These are phyloP conservation scores for Sesamia nonagrioides DNA, from an alignment of 1,140 invertebrate genomes.

Conservation along the genomic window DNA sequence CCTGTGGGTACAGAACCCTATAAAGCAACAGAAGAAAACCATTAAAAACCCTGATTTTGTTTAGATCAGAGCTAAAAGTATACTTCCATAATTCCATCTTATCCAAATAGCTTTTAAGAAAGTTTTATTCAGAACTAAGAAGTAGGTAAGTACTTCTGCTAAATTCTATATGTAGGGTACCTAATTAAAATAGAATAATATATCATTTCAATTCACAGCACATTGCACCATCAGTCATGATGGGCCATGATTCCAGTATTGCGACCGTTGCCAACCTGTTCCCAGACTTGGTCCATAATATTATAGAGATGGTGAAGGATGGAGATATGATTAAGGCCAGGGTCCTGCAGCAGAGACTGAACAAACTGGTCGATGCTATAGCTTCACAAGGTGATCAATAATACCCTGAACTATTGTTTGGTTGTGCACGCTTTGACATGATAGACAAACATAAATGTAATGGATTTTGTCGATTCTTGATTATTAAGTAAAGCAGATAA, in stretches of 20 bases:
- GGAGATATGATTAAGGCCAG: constrained; percentile 57
- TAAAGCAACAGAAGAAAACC: too few species aligned
- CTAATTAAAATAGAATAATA: not conserved
- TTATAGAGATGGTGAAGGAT: constrained; percentile 54
- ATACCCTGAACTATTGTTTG: not conserved
- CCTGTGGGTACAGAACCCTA: too few species aligned
- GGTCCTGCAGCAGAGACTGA: constrained; percentile 63
- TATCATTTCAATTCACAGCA: constrained; percentile 78
- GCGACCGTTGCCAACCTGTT: constrained; percentile 89
- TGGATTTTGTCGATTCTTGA: too few species aligned
- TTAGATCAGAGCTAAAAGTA: too few species aligned
- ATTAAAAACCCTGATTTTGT: too few species aligned
- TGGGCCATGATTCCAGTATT: constrained; percentile 90
- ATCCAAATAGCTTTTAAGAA: too few species aligned
- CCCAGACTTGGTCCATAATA: constrained; percentile 55
- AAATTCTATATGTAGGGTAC: too few species aligned
- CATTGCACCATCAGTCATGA: constrained; percentile 86
- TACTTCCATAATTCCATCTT: too few species aligned
- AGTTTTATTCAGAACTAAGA: too few species aligned
- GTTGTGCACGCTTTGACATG: not conserved
- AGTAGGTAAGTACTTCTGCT: too few species aligned
- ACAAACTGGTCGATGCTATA: constrained; percentile 64
- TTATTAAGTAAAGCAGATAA: too few species aligned
- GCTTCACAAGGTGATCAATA: constrained; percentile 59
- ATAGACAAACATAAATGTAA: too few species aligned